Evolutionary conservation across 2,113 vertebrate genomes (phyloP).

Genomic region (Neotragus moschatus): DNA sequence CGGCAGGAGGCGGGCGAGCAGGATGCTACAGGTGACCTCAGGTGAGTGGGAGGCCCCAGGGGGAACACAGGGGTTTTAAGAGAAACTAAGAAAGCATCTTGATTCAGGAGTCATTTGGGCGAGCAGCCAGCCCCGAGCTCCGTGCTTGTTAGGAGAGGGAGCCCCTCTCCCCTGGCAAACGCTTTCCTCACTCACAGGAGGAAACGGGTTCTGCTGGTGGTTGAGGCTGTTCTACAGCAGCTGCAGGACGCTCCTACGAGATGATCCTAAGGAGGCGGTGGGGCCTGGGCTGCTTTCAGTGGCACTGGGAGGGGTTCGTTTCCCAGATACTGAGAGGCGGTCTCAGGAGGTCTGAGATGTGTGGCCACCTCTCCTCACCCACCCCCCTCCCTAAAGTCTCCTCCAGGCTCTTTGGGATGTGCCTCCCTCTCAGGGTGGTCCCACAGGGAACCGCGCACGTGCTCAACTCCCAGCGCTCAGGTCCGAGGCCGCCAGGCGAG

Average conservation of each 20-base stretch:
- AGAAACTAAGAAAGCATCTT: neutral
- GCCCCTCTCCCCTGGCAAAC: neutral
- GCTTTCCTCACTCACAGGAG: neutral
- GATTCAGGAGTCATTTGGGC: neutral
- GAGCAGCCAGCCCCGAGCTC: fast-evolving
- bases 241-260: neutral
- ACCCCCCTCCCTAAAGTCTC: neutral
- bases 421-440: neutral
- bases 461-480: neutral
- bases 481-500: neutral
- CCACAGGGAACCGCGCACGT: neutral
- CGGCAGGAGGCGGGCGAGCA: neutral
- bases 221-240: neutral
- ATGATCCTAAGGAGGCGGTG: neutral
- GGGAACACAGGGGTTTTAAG: neutral
- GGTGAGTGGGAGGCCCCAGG: neutral
- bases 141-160: too few relatives aligned
- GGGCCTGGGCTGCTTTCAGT: neutral
- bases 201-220: neutral
- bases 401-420: neutral
- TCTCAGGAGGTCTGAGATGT: neutral
- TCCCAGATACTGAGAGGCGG: neutral
- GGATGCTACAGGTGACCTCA: neutral
- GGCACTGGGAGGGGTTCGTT: neutral
- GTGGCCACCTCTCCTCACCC: neutral